These are phyloP conservation scores for Hemitrygon akajei DNA, from an alignment of 2,797 vertebrate genomes.

Conservation along the genomic window DNA sequence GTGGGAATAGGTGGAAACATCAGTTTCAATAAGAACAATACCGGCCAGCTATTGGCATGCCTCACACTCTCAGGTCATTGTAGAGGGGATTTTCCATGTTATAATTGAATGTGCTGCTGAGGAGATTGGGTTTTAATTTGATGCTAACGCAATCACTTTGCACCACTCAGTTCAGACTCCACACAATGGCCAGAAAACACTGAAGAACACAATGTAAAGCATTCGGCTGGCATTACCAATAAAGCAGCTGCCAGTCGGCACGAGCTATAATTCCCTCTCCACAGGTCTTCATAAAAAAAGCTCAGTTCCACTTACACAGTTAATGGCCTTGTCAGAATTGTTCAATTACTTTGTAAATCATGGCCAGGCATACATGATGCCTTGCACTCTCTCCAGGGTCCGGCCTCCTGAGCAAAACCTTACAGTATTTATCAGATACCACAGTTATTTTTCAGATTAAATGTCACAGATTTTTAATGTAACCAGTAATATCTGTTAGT, in stretches of 20 bases:
- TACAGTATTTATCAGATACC: background rate
- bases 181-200: background rate
- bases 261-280: background rate
- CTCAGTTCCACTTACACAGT: background rate
- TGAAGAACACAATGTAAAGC: background rate
- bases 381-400: background rate
- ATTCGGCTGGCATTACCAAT: background rate
- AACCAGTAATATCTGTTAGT: background rate
- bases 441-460: background rate
- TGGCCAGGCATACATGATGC: background rate
- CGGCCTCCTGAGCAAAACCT: background rate
- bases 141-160: background rate
- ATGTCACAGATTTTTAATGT: background rate
- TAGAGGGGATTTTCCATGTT: background rate
- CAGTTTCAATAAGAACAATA: background rate
- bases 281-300: background rate
- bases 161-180: background rate
- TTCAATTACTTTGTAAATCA: constrained; percentile 13
- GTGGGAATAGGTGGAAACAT: background rate
- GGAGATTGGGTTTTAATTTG: background rate
- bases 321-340: background rate
- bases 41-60: background rate
- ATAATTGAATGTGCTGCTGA: background rate
- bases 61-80: background rate
- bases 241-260: background rate